These are phyloP conservation scores for Heloderma charlesbogerti DNA, from an alignment of 2,113 vertebrate species.

Conservation along the genomic window DNA sequence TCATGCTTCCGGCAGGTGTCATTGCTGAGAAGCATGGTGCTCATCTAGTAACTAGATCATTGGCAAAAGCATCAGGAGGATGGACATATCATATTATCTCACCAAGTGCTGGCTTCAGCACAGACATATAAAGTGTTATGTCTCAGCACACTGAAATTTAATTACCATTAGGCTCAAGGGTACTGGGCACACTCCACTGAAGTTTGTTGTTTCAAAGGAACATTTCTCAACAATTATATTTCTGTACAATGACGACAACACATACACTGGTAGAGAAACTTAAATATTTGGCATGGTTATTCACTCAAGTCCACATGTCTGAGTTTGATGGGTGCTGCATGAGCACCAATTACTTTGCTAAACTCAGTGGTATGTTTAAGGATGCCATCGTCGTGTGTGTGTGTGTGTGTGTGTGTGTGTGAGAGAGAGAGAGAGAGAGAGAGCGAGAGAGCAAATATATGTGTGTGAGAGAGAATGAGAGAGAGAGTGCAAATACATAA, in stretches of 20 bases:
- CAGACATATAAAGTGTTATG: neutral
- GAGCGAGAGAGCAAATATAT: too few relatives aligned
- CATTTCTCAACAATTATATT: neutral
- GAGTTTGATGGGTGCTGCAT: neutral
- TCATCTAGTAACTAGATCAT: neutral
- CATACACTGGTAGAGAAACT: neutral
- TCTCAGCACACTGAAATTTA: neutral
- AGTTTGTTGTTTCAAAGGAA: neutral
- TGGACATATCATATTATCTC: neutral
- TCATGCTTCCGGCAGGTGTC: conserved; percentile 8
- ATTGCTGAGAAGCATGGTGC: neutral
- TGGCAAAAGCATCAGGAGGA: neutral
- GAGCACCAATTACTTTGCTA: neutral
- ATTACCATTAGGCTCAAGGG: neutral
- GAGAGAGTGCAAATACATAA: too few relatives aligned
- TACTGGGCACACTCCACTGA: neutral
- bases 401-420: too few relatives aligned
- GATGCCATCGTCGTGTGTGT: neutral
- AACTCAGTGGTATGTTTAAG: neutral
- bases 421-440: too few relatives aligned
- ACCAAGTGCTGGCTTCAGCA: neutral
- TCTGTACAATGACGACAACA: neutral
- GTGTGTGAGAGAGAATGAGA: too few relatives aligned
- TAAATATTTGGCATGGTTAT: neutral
- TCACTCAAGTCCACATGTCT: neutral